A percentile compares a stretch with the other conserved stretches of the same genome.
Conservation (phyloP, 2,888 invertebrate species). For the Polydrusus cervinus region DNA sequence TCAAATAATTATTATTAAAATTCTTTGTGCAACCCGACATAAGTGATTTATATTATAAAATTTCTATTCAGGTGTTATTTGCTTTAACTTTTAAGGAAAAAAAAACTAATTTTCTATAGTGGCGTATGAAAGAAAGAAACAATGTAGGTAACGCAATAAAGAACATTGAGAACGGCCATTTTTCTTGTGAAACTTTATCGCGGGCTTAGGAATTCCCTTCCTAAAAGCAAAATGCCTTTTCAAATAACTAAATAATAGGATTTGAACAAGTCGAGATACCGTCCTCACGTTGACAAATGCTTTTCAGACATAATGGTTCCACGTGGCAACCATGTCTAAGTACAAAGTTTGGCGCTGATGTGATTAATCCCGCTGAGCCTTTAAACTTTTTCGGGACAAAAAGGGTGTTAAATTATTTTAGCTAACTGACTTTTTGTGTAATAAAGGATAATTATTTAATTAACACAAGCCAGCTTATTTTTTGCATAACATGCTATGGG, state of each 20-base stretch:
- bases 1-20: no score
- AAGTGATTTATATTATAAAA: no score
- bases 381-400: slow-evolving; percentile 22
- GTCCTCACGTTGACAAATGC: slow-evolving; percentile 43
- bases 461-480: no score
- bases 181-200: slow-evolving; percentile 7
- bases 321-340: slow-evolving; percentile 46
- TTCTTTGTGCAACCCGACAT: no score
- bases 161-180: neutral
- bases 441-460: slow-evolving; percentile 5
- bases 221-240: slow-evolving; percentile 16
- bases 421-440: slow-evolving; percentile 27
- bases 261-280: slow-evolving; percentile 34
- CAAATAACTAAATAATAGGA: slow-evolving; percentile 39
- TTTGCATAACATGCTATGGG: no score
- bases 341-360: slow-evolving; percentile 42
- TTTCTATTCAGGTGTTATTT: no score
- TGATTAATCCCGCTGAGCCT: slow-evolving; percentile 42
- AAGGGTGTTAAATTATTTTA: slow-evolving; percentile 36
- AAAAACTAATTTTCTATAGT: no score
- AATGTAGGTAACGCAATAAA: neutral
- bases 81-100: no score
- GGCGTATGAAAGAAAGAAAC: neutral
- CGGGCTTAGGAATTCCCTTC: neutral
- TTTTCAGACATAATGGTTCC: slow-evolving; percentile 23